phyloP scores from a whole-genome alignment of 1,140 invertebrate genomes.

The Gonioctena quinquepunctata region DNA sequence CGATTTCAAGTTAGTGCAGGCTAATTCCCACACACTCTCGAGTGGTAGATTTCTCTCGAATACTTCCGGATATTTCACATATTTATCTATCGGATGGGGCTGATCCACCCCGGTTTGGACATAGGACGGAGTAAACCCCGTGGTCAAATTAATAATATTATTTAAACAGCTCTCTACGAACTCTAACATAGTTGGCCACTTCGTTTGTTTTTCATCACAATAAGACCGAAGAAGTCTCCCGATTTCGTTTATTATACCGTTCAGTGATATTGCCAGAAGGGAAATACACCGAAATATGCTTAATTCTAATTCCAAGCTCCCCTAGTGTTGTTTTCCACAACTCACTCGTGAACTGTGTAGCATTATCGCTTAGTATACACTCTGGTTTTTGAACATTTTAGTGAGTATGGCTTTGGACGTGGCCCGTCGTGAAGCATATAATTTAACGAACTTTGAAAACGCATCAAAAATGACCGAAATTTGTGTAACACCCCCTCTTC shows the following conservation, averaged over 20 bases:
- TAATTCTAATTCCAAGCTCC: not conserved
- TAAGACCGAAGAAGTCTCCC: slow-evolving; percentile 4
- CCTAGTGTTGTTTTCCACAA: not conserved
- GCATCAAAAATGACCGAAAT: not conserved
- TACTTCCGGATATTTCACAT: no score
- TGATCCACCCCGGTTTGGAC: no score
- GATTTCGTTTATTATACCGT: slow-evolving; percentile 13
- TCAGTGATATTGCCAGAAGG: slow-evolving; percentile 4
- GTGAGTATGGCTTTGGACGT: not conserved
- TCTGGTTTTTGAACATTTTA: not conserved
- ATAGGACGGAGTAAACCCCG: no score
- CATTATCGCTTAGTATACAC: slow-evolving; percentile 4
- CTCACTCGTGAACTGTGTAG: slow-evolving; percentile 2
- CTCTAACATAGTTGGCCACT: slow-evolving; percentile 2
- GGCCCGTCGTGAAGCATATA: slow-evolving; percentile 5
- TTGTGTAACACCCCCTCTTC: not conserved
- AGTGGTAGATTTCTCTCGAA: no score
- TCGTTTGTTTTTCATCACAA: slow-evolving; percentile 14
- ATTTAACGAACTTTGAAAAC: slow-evolving; percentile 7
- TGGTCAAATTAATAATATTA: not conserved
- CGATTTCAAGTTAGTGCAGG: no score
- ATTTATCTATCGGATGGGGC: no score
- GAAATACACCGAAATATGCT: slow-evolving; percentile 10
- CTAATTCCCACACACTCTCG: no score
- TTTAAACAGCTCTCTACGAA: slow-evolving; percentile 2